Evolutionary conservation across 2,113 vertebrate genomes (phyloP), one percentile per base, ranked within the genome.

Genomic region (Actenoides hombroni): DNA sequence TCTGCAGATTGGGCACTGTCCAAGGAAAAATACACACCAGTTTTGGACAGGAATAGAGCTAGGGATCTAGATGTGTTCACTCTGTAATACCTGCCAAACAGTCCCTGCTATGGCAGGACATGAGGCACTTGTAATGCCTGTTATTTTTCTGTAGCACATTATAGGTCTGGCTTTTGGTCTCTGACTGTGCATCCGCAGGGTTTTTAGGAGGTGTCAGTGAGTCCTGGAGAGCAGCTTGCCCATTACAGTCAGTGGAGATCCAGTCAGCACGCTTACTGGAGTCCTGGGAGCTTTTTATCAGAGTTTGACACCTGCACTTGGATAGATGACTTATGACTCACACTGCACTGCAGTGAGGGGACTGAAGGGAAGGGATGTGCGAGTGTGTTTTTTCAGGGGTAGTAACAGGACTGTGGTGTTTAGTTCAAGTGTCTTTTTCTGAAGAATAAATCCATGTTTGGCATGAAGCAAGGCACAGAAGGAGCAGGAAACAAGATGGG

Each of bases 11-110:
- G 81, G 84, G 84, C 67, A 69, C 40, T 40, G n/a, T 92, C 94
- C 94, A 95, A 94, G 89, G 77, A 71, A 95, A 94, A 96, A 96
- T 16, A 88, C 56, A 94, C 65, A 95, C 64, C 73, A 92, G 57
- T 82, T 89, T 69, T 91, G 93, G 77, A 84, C 61, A 61, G 53
- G 53, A 92, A 61, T 48, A 64, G 35, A 64, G 42, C 39, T 68
- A 19, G 57, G 26, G 65, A 35, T 95, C 86, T 94, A 89, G 61
- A 84, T 85, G 65, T 29, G 40, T 65, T 95, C 51, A 21, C 65
- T 92, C 65, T 82, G 37, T 75, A 86, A 89, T 68, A 91, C 31
- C 53, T 89, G 89, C 86, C 83, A 75, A 83, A 75, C 29, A 91
- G 69, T 68, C 56, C 31, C 46, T 81, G 86, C 77, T 83, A 35